Percentiles rank a stretch among this genome's conserved stretches.
Evolutionary conservation across 2,113 vertebrate species (phyloP).

Genomic region (Arvicanthis niloticus): DNA sequence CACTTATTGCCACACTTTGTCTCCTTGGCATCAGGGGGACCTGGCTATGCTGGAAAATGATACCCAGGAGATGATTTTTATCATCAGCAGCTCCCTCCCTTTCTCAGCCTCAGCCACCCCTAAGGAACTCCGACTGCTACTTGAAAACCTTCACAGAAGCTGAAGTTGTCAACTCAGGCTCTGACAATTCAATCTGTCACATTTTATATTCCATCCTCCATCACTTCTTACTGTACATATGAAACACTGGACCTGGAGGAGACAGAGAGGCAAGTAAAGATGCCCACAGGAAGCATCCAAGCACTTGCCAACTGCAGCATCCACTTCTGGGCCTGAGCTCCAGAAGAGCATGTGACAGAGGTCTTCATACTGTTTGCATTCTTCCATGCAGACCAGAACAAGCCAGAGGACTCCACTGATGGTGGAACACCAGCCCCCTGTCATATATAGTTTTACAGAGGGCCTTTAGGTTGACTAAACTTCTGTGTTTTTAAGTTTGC

Average conservation of each 20-base stretch:
- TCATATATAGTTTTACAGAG: neutral
- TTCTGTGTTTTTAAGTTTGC: slow-evolving; percentile 15
- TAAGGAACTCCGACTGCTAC: neutral
- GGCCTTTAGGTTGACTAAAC: neutral
- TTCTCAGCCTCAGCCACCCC: neutral
- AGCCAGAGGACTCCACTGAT: neutral
- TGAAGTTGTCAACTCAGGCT: neutral
- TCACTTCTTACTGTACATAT: neutral
- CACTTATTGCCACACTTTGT: neutral
- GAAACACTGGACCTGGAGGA: neutral
- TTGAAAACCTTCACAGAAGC: neutral
- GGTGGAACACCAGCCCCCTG: neutral
- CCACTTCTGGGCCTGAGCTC: neutral
- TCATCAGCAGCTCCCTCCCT: neutral
- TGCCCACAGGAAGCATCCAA: neutral
- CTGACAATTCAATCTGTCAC: neutral
- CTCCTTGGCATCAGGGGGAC: neutral
- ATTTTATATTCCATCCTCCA: neutral
- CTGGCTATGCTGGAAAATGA: neutral
- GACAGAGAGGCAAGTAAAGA: neutral
- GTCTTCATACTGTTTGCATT: no score
- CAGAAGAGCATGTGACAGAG: neutral
- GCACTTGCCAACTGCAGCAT: neutral
- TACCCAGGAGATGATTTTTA: neutral
- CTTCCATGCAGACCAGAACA: neutral